Evolutionary conservation across 2,113 vertebrate genomes (phyloP).

Genomic region (Balaenoptera acutorostrata): DNA sequence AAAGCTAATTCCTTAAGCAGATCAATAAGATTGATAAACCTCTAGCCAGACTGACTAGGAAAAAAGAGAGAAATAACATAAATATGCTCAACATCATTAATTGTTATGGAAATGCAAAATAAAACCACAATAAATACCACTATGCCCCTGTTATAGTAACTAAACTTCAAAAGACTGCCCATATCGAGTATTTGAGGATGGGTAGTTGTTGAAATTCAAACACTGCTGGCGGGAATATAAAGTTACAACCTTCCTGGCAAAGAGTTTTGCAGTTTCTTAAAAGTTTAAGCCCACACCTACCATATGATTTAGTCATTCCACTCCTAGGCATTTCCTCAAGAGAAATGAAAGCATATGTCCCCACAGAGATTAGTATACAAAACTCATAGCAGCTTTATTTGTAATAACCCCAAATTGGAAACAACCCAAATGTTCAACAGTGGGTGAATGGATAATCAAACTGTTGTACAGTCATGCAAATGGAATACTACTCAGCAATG

Average conservation of each 20-base stretch:
- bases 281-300: neutral
- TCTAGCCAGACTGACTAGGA: neutral
- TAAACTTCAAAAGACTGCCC: neutral
- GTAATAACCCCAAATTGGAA: neutral
- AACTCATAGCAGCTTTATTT: neutral
- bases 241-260: neutral
- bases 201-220: neutral
- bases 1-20: neutral
- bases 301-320: neutral
- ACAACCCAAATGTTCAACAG: neutral
- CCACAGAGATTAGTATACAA: neutral
- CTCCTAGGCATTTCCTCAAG: neutral
- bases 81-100: neutral
- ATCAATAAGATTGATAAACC: neutral
- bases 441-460: neutral
- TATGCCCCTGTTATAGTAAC: neutral
- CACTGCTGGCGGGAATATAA: neutral
- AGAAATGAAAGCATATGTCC: neutral
- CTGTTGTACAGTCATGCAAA: neutral
- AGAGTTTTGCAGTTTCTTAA: neutral
- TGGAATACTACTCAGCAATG: neutral
- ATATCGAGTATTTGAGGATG: neutral
- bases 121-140: neutral
- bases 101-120: neutral
- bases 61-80: neutral